Conservation (phyloP, 2,113 vertebrate genomes). For the Nyctereutes procyonoides region DNA sequence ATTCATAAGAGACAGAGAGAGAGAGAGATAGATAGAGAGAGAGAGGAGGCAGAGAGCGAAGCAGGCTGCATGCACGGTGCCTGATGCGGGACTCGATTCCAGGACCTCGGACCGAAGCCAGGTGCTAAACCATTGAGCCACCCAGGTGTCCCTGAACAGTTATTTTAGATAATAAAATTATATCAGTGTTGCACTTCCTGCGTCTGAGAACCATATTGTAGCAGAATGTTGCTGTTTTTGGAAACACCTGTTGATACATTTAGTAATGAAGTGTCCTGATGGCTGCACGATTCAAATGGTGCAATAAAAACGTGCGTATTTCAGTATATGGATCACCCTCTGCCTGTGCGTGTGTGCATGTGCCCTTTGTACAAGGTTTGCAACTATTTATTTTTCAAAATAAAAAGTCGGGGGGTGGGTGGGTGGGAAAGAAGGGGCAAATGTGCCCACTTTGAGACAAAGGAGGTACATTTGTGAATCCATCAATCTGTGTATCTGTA, state of each 20-base stretch:
- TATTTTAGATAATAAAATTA: background rate
- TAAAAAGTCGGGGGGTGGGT: background rate
- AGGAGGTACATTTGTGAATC: too few species aligned
- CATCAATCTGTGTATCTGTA: accelerated
- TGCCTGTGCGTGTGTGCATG: accelerated
- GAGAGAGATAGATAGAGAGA: too few species aligned
- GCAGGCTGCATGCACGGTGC: too few species aligned
- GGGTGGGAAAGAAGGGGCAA: background rate
- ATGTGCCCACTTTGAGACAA: accelerated
- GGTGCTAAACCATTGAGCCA: too few species aligned
- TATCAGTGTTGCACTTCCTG: accelerated
- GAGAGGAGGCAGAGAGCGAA: too few species aligned
- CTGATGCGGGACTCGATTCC: too few species aligned
- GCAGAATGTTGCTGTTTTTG: background rate
- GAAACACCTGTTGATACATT: background rate
- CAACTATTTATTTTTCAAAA: background rate
- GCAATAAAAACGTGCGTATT: accelerated
- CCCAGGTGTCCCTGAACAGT: too few species aligned
- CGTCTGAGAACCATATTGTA: accelerated
- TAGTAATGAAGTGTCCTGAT: background rate
- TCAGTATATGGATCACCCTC: accelerated
- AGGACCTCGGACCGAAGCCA: too few species aligned
- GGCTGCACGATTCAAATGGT: accelerated
- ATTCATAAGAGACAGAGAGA: too few species aligned
- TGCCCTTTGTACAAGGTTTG: background rate